phyloP scores from a whole-genome alignment of 2,113 vertebrate species.

The Notiomystis cincta region DNA sequence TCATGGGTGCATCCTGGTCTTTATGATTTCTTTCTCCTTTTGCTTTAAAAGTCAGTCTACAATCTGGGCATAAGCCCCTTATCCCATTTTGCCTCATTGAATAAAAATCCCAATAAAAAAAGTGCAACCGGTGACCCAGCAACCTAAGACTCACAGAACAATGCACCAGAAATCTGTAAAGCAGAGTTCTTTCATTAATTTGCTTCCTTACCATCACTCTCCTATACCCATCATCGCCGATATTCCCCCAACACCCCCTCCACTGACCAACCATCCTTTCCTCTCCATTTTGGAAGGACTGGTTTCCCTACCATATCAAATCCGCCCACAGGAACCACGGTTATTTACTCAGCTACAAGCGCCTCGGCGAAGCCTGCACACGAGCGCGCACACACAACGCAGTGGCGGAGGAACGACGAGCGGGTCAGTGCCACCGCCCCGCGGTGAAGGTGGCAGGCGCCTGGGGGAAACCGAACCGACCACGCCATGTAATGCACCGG shows the following conservation, averaged over 20 bases:
- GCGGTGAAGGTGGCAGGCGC: background rate
- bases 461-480: background rate
- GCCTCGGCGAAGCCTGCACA: background rate
- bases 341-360: background rate
- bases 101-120: background rate
- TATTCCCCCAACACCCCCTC: background rate
- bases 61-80: background rate
- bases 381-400: background rate
- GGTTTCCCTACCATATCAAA: background rate
- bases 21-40: background rate
- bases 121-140: background rate
- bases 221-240: background rate
- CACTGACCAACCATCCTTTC: background rate
- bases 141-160: background rate
- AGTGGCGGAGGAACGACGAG: background rate
- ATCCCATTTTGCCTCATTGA: background rate
- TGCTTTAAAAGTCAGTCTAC: background rate
- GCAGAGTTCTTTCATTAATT: background rate
- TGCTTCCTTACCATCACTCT: background rate
- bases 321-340: background rate
- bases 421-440: background rate
- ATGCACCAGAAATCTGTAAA: background rate
- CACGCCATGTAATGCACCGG: background rate
- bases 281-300: slow-evolving; percentile 1
- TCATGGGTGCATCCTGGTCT: background rate